These are phyloP conservation scores for Drepanosiphum platanoidis DNA, from an alignment of 2,888 invertebrate genomes.

Conservation along the genomic window DNA sequence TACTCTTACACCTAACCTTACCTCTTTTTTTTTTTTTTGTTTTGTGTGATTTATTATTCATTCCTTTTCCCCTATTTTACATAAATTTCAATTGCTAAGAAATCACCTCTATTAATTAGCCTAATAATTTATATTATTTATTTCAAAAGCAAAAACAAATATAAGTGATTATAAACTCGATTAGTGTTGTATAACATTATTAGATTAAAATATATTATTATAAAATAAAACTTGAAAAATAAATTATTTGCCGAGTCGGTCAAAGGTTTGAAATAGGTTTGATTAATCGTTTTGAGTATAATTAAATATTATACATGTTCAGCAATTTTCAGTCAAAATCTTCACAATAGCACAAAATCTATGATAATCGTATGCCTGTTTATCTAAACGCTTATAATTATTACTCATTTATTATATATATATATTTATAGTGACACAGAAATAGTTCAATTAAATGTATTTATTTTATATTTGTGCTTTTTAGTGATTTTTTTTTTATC, in stretches of 20 bases:
- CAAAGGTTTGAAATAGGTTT: neutral
- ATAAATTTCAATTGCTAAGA: no score
- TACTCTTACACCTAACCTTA: no score
- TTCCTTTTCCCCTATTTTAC: no score
- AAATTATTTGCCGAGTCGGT: neutral
- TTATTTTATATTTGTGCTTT: no score
- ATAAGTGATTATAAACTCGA: neutral
- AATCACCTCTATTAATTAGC: no score
- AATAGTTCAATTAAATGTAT: no score
- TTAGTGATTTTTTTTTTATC: neutral
- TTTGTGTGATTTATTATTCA: no score
- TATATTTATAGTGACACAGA: no score
- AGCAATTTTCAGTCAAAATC: neutral
- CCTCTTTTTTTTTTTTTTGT: no score
- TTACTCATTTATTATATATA: neutral
- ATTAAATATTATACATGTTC: neutral
- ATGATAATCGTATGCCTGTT: no score
- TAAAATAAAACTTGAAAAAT: neutral
- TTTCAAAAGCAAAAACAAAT: neutral
- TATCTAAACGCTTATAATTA: neutral
- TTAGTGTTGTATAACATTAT: neutral
- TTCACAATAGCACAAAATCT: no score
- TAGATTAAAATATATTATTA: neutral
- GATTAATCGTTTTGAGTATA: neutral
- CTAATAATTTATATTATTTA: no score